A percentile compares a stretch with the other conserved stretches of the same genome.
phyloP scores from a whole-genome alignment of 2,797 vertebrate genomes.

The Lepus oiostolus region DNA sequence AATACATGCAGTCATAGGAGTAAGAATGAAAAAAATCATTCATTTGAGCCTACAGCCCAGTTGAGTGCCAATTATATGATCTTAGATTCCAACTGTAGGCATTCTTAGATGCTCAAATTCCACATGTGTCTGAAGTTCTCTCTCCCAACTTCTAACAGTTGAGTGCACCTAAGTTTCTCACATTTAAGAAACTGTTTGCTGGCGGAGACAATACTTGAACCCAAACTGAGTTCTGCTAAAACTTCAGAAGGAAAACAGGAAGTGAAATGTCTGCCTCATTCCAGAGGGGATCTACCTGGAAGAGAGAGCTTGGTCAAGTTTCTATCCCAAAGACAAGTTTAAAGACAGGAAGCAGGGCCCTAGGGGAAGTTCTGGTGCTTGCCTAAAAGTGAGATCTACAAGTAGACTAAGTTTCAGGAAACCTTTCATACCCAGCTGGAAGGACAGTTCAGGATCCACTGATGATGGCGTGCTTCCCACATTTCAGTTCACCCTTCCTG shows the following conservation, averaged over 20 bases:
- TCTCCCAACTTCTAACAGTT: conserved; percentile 27
- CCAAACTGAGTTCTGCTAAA: background rate
- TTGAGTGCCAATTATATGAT: conserved; percentile 23
- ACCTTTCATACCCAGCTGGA: background rate
- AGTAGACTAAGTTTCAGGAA: conserved; percentile 11
- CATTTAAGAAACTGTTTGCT: conserved; percentile 5
- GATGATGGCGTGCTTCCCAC: background rate
- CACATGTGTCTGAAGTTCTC: background rate
- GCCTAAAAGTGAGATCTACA: conserved; percentile 12
- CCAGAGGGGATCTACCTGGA: background rate
- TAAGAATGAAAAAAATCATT: conserved; percentile 47
- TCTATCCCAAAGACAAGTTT: conserved; percentile 28
- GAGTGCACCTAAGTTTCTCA: background rate
- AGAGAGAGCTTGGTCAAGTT: conserved; percentile 29
- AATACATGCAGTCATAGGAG: background rate
- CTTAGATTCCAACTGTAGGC: background rate
- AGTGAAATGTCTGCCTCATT: conserved; percentile 7
- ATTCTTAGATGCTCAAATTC: conserved; percentile 14
- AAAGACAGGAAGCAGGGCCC: conserved; percentile 17
- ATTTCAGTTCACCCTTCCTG: background rate
- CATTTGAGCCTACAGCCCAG: background rate
- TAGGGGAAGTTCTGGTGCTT: background rate
- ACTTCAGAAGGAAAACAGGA: conserved; percentile 16
- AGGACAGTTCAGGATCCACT: background rate
- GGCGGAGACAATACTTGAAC: background rate